A percentile compares a stretch with the other conserved stretches of the same genome.
Conservation (phyloP, 2,888 invertebrate genomes). For the Calameuta idolon region DNA sequence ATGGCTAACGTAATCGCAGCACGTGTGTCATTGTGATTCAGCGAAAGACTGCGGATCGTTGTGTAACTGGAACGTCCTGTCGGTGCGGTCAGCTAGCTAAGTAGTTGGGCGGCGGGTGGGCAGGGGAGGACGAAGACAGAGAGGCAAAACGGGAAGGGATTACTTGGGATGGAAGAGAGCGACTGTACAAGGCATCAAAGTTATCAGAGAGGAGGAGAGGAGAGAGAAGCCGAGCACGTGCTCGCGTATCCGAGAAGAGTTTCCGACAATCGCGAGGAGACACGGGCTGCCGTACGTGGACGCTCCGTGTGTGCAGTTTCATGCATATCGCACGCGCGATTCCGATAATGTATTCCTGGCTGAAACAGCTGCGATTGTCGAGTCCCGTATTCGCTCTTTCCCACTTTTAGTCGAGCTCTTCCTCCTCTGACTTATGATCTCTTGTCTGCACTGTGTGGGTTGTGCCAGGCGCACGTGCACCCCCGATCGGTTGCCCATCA, state of each 20-base stretch:
- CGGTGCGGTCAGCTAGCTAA: neutral
- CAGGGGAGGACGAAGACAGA: too few relatives aligned
- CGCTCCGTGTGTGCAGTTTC: neutral
- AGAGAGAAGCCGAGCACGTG: neutral
- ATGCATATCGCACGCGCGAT: neutral
- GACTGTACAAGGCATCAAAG: neutral
- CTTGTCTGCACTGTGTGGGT: neutral
- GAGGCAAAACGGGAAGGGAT: neutral
- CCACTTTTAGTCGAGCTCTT: too few relatives aligned
- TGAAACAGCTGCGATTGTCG: neutral
- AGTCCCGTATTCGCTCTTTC: too few relatives aligned
- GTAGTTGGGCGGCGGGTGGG: neutral
- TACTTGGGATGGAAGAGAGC: neutral
- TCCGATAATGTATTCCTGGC: neutral
- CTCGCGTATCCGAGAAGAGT: neutral
- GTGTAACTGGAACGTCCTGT: neutral
- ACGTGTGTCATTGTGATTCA: neutral
- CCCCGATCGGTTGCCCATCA: too few relatives aligned
- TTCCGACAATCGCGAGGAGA: neutral
- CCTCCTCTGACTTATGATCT: neutral
- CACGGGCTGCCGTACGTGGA: neutral
- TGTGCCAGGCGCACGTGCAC: neutral
- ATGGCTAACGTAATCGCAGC: too few relatives aligned
- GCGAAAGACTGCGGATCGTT: neutral
- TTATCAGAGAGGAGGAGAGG: neutral